phyloP scores from a whole-genome alignment of 2,113 vertebrate species.

The Neoarius graeffei region DNA sequence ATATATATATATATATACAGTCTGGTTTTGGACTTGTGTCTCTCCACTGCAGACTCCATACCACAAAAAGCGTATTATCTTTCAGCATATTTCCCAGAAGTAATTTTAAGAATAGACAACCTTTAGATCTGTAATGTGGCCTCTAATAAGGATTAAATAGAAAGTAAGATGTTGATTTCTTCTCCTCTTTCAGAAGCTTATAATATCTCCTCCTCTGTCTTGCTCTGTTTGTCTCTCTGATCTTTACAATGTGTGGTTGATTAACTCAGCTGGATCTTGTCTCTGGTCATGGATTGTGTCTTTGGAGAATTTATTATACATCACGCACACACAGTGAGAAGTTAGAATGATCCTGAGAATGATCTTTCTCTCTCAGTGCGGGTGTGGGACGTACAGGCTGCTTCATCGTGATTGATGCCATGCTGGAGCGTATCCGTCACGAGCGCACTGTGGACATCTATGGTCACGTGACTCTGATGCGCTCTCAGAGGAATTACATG shows the following conservation, averaged over 20 bases:
- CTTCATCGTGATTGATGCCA: conserved; percentile 96
- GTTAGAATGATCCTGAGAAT: neutral
- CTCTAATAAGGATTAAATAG: conserved; percentile 20
- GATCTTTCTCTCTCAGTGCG: conserved; percentile 72
- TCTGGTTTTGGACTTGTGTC: neutral
- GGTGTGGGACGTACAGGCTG: conserved; percentile 95
- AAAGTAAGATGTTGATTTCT: conserved; percentile 19
- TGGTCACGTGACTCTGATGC: conserved; percentile 95
- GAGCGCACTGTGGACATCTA: conserved; percentile 97
- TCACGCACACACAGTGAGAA: neutral
- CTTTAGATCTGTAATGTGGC: neutral
- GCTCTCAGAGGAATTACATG: conserved; percentile 98
- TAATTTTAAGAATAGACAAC: conserved; percentile 5
- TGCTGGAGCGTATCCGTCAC: conserved; percentile 93
- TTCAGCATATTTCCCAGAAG: neutral
- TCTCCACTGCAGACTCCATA: neutral
- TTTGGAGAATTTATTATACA: conserved; percentile 10
- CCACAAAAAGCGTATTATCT: conserved; percentile 7
- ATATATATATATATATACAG: neutral
- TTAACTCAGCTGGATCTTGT: conserved; percentile 19
- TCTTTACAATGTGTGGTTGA: neutral
- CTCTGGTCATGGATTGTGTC: neutral
- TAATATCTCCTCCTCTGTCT: neutral
- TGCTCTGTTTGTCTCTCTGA: neutral
- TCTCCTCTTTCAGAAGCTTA: neutral